phyloP scores from a whole-genome alignment of 1,140 invertebrate genomes.

The Procambarus virginalis region DNA sequence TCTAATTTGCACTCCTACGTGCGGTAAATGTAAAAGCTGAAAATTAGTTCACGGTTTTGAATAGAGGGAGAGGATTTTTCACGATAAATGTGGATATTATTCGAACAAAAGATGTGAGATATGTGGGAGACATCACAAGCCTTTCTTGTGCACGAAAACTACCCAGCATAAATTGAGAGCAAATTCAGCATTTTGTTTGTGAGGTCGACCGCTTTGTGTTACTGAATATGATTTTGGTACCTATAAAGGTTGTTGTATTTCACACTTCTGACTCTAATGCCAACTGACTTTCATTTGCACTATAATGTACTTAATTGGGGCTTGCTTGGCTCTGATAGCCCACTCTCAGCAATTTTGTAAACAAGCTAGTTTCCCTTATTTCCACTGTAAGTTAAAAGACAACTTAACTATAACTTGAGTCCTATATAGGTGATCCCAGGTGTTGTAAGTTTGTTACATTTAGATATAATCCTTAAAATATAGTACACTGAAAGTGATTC shows the following conservation, averaged over 20 bases:
- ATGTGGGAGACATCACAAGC: not conserved
- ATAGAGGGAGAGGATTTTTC: not conserved
- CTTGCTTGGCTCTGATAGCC: no score
- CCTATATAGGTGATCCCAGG: no score
- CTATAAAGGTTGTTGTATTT: not conserved
- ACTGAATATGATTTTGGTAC: not conserved
- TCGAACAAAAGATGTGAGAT: not conserved
- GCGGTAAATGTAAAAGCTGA: not conserved
- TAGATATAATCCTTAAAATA: no score
- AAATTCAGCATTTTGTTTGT: not conserved
- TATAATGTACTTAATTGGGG: no score
- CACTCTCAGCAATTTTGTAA: no score
- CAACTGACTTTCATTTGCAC: no score
- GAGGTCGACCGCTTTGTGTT: not conserved
- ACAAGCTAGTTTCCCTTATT: no score
- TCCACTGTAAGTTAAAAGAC: no score
- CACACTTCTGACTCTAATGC: no score
- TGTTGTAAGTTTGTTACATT: no score
- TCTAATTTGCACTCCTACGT: not conserved
- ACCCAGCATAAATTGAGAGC: not conserved
- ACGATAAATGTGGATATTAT: not conserved
- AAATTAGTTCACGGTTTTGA: not conserved
- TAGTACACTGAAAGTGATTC: no score
- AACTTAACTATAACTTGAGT: no score
- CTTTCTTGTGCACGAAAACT: not conserved